Evolutionary conservation across 2,113 vertebrate genomes (phyloP), one percentile per base, ranked within the genome.

Genomic region (Hippopotamus amphibius): DNA sequence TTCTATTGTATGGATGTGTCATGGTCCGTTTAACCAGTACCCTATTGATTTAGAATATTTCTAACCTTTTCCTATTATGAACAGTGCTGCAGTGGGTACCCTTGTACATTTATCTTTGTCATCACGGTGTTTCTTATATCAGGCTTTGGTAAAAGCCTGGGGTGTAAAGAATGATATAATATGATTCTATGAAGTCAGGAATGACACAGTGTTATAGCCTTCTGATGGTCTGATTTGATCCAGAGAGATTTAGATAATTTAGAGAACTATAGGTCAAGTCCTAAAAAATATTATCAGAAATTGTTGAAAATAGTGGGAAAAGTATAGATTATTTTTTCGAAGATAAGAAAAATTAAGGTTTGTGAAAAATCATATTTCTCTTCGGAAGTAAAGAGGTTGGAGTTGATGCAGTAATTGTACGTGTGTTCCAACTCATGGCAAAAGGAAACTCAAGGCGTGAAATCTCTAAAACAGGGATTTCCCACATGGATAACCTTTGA

Each of bases 271-370:
- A 85, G 72, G 61, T 46, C 7, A 71, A 79, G 30, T 69, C 57
- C 46, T 94, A 41, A 77, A 48, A 37, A 95, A 61, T 43, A 43
- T 72, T 19, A 89, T 48, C 55, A 77, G 41, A 92, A 15, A 11
- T 77, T 88, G 41, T 93, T 93, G 76, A 88, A 69, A 93, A 86
- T n/a, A 55, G 48, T 41, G 53, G n/a, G n/a, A 8, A 24, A 55
- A 46, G 21, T 55, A 71, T 46, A 68, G 65, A 43, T 85, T 80
- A 26, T 82, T 81, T 85, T 85, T 95, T 65, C 41, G 68, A 63
- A 88, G 41, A 55, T 50, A 94, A 94, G 55, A 88, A 88, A 94
- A 91, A 55, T 21, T 53, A 91, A 77, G 59, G 19, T 84, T 71
- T 80, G 24, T 48, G n/a, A 81, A 41, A 69, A 85, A 59, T 59